Conservation (phyloP, 2,888 invertebrate genomes). For the Hirudinaria manillensis region DNA sequence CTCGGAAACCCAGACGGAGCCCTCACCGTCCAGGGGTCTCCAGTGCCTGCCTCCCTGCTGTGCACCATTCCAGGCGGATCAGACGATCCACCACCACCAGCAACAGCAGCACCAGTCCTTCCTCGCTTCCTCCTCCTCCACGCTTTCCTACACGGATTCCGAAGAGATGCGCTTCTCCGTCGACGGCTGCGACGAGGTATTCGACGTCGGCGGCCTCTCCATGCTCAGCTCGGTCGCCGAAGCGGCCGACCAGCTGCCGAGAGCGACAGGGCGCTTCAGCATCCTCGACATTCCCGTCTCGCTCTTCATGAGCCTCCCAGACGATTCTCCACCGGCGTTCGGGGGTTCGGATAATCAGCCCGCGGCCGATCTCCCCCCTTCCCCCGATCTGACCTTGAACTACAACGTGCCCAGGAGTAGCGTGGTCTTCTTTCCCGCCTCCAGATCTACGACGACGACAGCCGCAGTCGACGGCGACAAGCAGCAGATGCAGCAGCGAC, state of each 20-base stretch:
- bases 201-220: background rate
- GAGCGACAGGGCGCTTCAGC: background rate
- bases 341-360: background rate
- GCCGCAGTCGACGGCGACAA: background rate
- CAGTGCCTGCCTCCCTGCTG: too few relatives aligned
- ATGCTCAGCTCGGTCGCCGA: slow-evolving; percentile 7
- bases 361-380: background rate
- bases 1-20: background rate
- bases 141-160: background rate
- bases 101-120: too few relatives aligned
- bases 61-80: too few relatives aligned
- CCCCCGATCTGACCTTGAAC: slow-evolving; percentile 36
- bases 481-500: background rate
- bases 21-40: background rate
- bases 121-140: background rate
- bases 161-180: background rate
- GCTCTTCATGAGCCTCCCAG: background rate
- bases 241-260: background rate
- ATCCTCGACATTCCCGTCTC: slow-evolving; percentile 18
- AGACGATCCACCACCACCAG: too few relatives aligned
- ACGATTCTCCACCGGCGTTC: background rate
- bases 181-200: background rate
- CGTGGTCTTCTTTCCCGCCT: background rate
- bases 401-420: slow-evolving; percentile 37
- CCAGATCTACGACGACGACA: too few relatives aligned